A percentile compares a stretch with the other conserved stretches of the same genome.
Evolutionary conservation across 2,888 invertebrate genomes (phyloP).

Genomic region (Sesamia inferens): DNA sequence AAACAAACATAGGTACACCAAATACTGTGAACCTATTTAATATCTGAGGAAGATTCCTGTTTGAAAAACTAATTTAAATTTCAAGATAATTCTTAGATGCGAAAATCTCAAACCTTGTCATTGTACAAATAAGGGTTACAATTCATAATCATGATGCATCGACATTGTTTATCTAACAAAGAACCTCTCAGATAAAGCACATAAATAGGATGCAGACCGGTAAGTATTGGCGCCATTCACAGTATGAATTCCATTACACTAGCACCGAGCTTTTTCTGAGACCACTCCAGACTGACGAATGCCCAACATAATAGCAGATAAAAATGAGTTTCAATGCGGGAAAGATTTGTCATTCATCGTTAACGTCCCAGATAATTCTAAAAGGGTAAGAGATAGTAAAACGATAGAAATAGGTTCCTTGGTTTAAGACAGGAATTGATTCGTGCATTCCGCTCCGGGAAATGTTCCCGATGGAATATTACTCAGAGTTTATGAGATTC

Average conservation of each 20-base stretch:
- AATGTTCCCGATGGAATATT: neutral
- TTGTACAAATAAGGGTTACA: conserved; percentile 24
- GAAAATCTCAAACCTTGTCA: conserved; percentile 25
- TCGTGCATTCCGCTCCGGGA: conserved; percentile 9
- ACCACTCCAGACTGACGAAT: conserved; percentile 46
- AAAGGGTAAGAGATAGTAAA: conserved; percentile 28
- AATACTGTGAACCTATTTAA: conserved; percentile 56
- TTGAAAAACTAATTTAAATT: conserved; percentile 27
- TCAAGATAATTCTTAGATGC: conserved; percentile 22
- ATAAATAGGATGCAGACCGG: conserved; percentile 54
- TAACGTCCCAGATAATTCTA: conserved; percentile 34
- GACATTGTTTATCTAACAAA: conserved; percentile 26
- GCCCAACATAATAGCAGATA: conserved; percentile 45
- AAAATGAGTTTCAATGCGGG: conserved; percentile 31
- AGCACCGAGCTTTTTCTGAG: conserved; percentile 43
- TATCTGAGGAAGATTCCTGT: conserved; percentile 64
- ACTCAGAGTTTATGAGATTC: neutral
- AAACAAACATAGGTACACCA: neutral
- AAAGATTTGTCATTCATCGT: conserved; percentile 28
- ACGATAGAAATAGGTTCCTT: conserved; percentile 15
- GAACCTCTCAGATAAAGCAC: conserved; percentile 37
- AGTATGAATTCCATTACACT: conserved; percentile 54
- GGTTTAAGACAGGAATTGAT: neutral
- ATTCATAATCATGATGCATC: conserved; percentile 13
- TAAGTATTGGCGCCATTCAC: conserved; percentile 60